Evolutionary conservation across 2,113 vertebrate genomes (phyloP).

Genomic region (Tretioscincus oriximinensis): DNA sequence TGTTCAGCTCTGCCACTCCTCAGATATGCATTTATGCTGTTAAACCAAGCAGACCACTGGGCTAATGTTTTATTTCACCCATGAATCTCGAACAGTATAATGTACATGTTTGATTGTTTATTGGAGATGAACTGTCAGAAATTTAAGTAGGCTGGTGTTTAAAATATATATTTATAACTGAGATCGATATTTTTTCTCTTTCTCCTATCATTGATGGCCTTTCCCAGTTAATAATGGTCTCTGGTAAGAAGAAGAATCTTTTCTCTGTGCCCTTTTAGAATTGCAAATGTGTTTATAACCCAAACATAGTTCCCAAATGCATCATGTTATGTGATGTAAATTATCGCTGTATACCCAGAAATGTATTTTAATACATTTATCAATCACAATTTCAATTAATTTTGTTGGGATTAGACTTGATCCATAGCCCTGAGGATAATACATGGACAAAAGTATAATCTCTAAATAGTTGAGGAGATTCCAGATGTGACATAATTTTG

Average conservation of each 20-base stretch:
- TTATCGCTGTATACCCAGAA: background rate
- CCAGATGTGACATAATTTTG: no score
- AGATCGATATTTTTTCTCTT: background rate
- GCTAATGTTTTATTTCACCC: background rate
- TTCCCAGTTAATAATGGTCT: slow-evolving; percentile 19
- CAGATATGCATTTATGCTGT: background rate
- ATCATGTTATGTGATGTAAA: background rate
- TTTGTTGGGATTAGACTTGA: no score
- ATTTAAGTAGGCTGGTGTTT: background rate
- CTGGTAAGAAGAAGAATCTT: slow-evolving; percentile 15
- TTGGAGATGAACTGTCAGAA: background rate
- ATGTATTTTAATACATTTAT: background rate
- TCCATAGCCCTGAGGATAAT: no score
- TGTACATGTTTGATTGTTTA: rapidly evolving
- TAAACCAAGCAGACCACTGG: background rate
- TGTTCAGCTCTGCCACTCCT: slow-evolving; percentile 15
- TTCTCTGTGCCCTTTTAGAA: background rate
- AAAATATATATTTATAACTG: background rate
- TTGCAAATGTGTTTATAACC: background rate
- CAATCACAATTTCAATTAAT: no score
- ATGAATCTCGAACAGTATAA: background rate
- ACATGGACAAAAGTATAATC: no score
- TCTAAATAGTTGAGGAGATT: no score
- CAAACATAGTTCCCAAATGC: background rate
- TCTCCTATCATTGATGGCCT: background rate